Base-by-base conservation (phyloP, 1,140 invertebrate genomes). In the Drosophila insularis region DNA sequence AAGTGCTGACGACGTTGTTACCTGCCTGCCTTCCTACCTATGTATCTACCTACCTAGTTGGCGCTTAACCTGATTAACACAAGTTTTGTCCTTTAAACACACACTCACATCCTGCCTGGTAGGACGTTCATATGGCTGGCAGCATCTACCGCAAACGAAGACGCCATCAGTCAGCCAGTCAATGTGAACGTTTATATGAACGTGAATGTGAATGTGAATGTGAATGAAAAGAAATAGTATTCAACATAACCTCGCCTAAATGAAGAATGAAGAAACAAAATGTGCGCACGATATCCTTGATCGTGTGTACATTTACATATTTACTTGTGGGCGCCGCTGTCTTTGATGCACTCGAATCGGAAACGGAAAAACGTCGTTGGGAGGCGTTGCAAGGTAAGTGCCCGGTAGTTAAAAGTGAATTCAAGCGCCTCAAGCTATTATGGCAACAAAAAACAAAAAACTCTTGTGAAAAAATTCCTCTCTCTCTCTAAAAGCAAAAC, bases 291-390 rank as follows among this genome's bases (percentile, higher is more conserved):
- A 94, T 99, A 91, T 98, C 98, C 58, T 95, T 99, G 91, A 99
- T 99, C 91, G 98, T 99, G 91, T 99, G 98, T 93, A 99, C 99
- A 75, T 99, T 99, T 93, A 99, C 98, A 50, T 99, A 99, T 93
- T 94, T 99, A 61, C 94, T 99, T 21, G 96, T 99, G 37, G 99
- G 99, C 66, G 99, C 99, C n/a, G 98, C 99, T 21, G 98, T 99
- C 64, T 99, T 99, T 93, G 99, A 99, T 93, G 97, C 98, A 27
- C 94, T 99, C 43, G 99, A 99, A 93, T 98, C 97, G 31, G 96
- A 98, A 81, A 97, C 97, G 55, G 98, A 99, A 92, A 95, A 95
- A 65, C 95, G 96, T 92, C 95, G 97, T 91, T 96, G 96, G 93
- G 95, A 97, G 91, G 95, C 96, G 80, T 93, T 99, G 53, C 94